These are phyloP conservation scores for Musca vetustissima DNA, from an alignment of 1,140 invertebrate species.

Conservation along the genomic window DNA sequence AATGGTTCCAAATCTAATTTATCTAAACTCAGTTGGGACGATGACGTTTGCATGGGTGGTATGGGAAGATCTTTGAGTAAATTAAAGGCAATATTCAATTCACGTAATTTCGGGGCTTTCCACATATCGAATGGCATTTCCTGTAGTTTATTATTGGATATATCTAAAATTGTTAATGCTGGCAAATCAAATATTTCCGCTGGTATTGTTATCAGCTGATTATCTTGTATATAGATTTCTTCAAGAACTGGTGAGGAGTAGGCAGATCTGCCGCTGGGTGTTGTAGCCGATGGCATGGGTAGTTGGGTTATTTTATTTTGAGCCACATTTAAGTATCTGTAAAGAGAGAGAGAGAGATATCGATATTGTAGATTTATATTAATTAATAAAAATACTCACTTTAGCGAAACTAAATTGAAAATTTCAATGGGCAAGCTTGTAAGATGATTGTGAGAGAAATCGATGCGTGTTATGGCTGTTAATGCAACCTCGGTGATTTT, in stretches of 20 bases:
- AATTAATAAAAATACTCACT: no score
- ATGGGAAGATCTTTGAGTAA: slow-evolving; percentile 79
- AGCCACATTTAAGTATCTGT: slow-evolving; percentile 78
- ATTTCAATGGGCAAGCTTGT: slow-evolving; percentile 77
- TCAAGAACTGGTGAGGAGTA: slow-evolving; percentile 79
- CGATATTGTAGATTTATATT: no score
- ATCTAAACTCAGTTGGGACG: slow-evolving; percentile 44
- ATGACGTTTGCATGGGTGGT: slow-evolving; percentile 49
- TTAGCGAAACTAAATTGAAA: slow-evolving; percentile 76
- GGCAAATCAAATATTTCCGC: slow-evolving; percentile 81
- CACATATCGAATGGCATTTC: slow-evolving; percentile 84
- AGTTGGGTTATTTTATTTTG: slow-evolving; percentile 84
- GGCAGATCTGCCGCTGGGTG: slow-evolving; percentile 20
- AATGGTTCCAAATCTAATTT: slow-evolving; percentile 45
- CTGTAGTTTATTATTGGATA: slow-evolving; percentile 93
- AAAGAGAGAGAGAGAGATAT: slow-evolving; percentile 46
- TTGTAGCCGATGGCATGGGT: slow-evolving; percentile 54
- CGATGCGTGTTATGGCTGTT: slow-evolving; percentile 89
- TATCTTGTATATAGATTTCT: slow-evolving; percentile 87
- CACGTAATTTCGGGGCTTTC: slow-evolving; percentile 84
- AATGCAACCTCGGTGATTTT: slow-evolving; percentile 73
- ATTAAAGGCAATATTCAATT: slow-evolving; percentile 91
- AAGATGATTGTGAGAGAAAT: slow-evolving; percentile 90
- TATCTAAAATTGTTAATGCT: slow-evolving; percentile 78
- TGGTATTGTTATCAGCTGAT: slow-evolving; percentile 79